These are phyloP conservation scores for Thysanoteuthis rhombus DNA, from an alignment of 2,888 invertebrate genomes.

Conservation along the genomic window DNA sequence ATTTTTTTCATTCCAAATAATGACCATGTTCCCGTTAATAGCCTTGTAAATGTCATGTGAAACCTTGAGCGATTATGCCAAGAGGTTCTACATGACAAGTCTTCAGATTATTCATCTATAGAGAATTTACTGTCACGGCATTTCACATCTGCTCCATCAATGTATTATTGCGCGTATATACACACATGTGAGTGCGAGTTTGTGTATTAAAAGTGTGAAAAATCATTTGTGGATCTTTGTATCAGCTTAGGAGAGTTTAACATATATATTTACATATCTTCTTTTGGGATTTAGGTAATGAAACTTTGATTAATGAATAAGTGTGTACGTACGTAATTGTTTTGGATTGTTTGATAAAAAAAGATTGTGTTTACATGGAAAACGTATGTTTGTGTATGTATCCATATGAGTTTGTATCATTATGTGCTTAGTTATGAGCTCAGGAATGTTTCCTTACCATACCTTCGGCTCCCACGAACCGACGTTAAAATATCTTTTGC, in stretches of 20 bases:
- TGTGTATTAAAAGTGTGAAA: neutral
- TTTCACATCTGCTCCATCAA: neutral
- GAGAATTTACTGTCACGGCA: neutral
- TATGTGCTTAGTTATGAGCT: neutral
- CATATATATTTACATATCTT: neutral
- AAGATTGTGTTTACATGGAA: neutral
- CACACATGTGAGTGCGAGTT: neutral
- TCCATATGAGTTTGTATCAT: neutral
- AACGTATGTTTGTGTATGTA: neutral
- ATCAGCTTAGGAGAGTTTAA: neutral
- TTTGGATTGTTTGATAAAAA: too few species aligned
- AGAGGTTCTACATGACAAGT: neutral
- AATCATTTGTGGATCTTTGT: neutral
- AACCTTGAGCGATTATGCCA: neutral
- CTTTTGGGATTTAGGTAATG: too few species aligned
- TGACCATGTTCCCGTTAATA: neutral
- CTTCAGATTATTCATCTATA: neutral
- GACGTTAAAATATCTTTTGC: neutral
- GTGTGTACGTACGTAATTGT: too few species aligned
- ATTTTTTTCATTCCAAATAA: neutral
- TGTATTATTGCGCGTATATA: neutral
- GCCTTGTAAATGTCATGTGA: constrained; percentile 12
- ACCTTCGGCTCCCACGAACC: neutral
- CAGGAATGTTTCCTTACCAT: neutral
- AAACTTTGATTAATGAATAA: too few species aligned